Evolutionary conservation across 2,888 invertebrate species (phyloP).

Genomic region (Caenorhabditis becei): DNA sequence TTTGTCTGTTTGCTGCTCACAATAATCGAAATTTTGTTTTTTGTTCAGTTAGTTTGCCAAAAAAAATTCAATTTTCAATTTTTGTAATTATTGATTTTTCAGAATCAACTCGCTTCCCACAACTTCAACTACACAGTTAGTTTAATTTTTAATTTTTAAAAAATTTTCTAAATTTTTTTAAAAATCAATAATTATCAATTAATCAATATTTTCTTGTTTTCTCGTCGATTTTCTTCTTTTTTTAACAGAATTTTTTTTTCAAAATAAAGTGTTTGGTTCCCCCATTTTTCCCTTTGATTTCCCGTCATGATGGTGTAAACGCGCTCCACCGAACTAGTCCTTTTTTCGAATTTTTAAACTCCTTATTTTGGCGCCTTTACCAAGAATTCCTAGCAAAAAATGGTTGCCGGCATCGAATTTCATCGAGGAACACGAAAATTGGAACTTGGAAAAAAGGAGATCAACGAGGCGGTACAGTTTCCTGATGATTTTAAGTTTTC

Average conservation of each 20-base stretch:
- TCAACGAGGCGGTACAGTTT: conserved; percentile 23
- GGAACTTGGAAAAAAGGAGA: conserved; percentile 2
- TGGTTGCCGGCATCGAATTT: conserved; percentile 43
- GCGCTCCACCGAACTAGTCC: conserved; percentile 32
- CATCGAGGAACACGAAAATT: conserved; percentile 18
- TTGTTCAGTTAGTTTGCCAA: conserved; percentile 24
- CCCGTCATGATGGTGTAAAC: not conserved
- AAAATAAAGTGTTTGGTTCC: not conserved
- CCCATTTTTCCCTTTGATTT: no score
- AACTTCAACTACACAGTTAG: conserved; percentile 5
- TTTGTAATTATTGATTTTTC: not conserved
- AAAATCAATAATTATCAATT: no score
- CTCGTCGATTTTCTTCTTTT: not conserved
- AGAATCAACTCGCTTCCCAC: not conserved
- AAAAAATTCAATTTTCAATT: not conserved
- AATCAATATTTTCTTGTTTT: no score
- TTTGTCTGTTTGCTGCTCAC: not conserved
- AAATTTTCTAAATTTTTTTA: not conserved
- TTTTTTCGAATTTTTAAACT: conserved; percentile 12
- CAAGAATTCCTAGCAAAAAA: not conserved
- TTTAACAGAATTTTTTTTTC: no score
- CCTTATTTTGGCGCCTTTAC: not conserved
- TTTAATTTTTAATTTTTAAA: not conserved
- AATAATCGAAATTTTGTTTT: not conserved
- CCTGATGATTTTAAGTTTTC: conserved; percentile 20